Conservation (phyloP, 2,888 invertebrate species). For the Melanophora roralis region DNA sequence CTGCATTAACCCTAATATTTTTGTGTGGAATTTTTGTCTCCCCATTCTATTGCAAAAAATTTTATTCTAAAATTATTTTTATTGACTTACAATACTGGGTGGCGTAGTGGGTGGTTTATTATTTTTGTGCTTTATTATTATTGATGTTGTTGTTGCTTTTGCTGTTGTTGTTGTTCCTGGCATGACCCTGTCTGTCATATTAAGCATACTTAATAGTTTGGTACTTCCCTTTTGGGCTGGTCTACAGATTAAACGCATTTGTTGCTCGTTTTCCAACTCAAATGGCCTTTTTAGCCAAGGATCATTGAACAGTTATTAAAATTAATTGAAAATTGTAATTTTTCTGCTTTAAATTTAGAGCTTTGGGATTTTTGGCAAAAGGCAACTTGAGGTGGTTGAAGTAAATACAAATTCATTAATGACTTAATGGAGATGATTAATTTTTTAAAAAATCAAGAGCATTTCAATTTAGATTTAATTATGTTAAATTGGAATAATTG, state of each 20-base stretch:
- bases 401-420: background rate
- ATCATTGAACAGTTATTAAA: constrained; percentile 65
- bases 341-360: background rate
- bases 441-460: background rate
- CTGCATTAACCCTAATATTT: constrained; percentile 20
- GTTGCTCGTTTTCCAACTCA: constrained; percentile 58
- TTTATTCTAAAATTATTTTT: constrained; percentile 67
- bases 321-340: constrained; percentile 63
- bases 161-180: constrained; percentile 40
- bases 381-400: background rate
- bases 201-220: constrained; percentile 61
- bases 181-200: constrained; percentile 54
- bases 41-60: constrained; percentile 36
- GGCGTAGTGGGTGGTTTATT: constrained; percentile 60
- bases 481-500: background rate
- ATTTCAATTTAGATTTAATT: background rate
- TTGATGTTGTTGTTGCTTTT: constrained; percentile 20
- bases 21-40: constrained; percentile 1
- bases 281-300: constrained; percentile 48
- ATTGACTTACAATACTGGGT: constrained; percentile 66
- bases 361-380: background rate
- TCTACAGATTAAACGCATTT: constrained; percentile 63
- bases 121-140: constrained; percentile 46
- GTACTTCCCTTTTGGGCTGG: constrained; percentile 64
- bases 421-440: background rate